phyloP scores from a whole-genome alignment of 2,113 vertebrate species.

The Podarcis muralis region DNA sequence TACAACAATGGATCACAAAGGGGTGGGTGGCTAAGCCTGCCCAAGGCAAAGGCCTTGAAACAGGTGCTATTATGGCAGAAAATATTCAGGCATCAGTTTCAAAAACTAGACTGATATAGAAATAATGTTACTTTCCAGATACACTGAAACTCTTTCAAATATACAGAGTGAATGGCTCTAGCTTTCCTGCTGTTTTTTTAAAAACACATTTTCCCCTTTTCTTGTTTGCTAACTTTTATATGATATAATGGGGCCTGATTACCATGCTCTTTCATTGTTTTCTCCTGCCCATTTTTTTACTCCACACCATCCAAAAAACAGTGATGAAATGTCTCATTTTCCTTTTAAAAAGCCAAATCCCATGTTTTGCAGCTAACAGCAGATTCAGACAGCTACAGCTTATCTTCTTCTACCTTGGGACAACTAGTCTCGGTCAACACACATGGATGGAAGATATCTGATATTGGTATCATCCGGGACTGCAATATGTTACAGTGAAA shows the following conservation, averaged over 20 bases:
- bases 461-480: not conserved
- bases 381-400: not conserved
- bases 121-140: not conserved
- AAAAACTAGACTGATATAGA: not conserved
- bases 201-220: not conserved
- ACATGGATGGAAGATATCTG: not conserved
- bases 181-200: not conserved
- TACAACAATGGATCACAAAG: rapidly evolving
- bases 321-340: not conserved
- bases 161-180: not conserved
- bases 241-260: not conserved
- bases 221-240: not conserved
- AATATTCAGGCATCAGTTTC: not conserved
- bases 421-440: not conserved
- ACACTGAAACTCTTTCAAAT: not conserved
- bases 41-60: not conserved
- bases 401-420: not conserved
- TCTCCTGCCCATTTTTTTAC: not conserved
- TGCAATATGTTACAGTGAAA: not conserved
- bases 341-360: not conserved
- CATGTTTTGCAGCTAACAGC: not conserved
- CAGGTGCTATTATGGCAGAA: constrained; percentile 11
- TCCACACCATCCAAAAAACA: no score
- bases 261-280: not conserved
- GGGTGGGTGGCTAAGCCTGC: not conserved